Conservation (phyloP, 2,888 invertebrate genomes). For the Nomada hirtipes region DNA sequence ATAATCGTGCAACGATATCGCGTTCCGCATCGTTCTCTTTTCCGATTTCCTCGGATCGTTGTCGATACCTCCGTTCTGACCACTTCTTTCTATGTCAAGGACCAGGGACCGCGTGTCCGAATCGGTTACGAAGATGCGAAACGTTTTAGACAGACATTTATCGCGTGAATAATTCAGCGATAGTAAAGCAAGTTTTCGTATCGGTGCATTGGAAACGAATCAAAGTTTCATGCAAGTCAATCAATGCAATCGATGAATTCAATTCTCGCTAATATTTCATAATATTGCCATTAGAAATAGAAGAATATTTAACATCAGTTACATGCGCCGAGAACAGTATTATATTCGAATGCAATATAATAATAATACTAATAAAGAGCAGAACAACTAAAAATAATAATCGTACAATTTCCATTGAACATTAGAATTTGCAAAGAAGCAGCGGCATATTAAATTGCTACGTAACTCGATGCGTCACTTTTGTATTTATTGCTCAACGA, state of each 20-base stretch:
- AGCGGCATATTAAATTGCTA: too few species aligned
- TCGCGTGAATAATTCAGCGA: constrained; percentile 46
- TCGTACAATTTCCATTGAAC: too few species aligned
- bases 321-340: too few species aligned
- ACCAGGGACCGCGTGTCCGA: not conserved
- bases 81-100: constrained; percentile 34
- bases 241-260: constrained; percentile 29
- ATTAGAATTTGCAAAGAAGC: too few species aligned
- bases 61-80: not conserved
- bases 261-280: constrained; percentile 2
- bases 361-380: too few species aligned
- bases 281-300: too few species aligned
- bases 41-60: not conserved
- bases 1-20: not conserved
- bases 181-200: constrained; percentile 21
- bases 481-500: too few species aligned
- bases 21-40: not conserved
- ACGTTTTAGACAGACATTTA: constrained; percentile 30
- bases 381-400: too few species aligned
- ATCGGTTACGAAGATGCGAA: constrained; percentile 21
- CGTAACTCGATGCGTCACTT: too few species aligned
- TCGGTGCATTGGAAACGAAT: constrained; percentile 38
- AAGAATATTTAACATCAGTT: too few species aligned
- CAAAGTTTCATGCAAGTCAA: constrained; percentile 40
- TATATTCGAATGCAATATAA: too few species aligned